phyloP scores from a whole-genome alignment of 2,797 vertebrate genomes.

The Pristis pectinata region DNA sequence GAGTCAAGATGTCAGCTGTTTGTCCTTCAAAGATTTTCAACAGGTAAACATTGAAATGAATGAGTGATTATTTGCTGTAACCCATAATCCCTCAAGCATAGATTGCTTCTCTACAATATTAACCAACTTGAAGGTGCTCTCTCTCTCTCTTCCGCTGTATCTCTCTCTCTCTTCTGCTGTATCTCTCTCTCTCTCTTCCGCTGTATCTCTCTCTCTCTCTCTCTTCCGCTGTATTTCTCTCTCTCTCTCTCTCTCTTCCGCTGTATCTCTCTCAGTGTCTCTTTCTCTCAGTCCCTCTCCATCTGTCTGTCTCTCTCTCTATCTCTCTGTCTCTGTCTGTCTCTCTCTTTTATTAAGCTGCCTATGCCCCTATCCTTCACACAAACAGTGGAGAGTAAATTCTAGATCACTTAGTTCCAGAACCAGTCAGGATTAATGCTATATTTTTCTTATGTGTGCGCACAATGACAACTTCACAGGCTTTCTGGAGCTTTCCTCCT shows the following conservation, averaged over 20 bases:
- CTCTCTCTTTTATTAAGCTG: not conserved
- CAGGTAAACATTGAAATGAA: slow-evolving; percentile 13
- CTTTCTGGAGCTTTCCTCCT: not conserved
- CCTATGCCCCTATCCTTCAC: not conserved
- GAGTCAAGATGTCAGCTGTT: not conserved
- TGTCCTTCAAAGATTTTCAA: slow-evolving; percentile 25
- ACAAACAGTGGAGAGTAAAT: not conserved
- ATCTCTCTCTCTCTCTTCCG: too few relatives aligned
- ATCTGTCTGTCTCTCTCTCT: too few relatives aligned
- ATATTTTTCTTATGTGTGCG: not conserved
- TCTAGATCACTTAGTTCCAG: not conserved
- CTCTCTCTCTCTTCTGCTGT: too few relatives aligned
- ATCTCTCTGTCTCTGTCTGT: too few relatives aligned
- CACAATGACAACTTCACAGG: not conserved
- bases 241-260: not conserved
- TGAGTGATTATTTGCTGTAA: not conserved
- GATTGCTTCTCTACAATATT: not conserved
- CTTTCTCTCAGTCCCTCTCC: too few relatives aligned
- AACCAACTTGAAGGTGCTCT: not conserved
- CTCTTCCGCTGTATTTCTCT: too few relatives aligned
- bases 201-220: not conserved
- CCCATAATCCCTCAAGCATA: not conserved
- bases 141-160: not conserved
- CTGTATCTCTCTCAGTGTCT: too few relatives aligned
- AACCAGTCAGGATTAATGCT: not conserved